Base-by-base conservation (phyloP, 2,888 invertebrate species). In the Crematogaster levior region DNA sequence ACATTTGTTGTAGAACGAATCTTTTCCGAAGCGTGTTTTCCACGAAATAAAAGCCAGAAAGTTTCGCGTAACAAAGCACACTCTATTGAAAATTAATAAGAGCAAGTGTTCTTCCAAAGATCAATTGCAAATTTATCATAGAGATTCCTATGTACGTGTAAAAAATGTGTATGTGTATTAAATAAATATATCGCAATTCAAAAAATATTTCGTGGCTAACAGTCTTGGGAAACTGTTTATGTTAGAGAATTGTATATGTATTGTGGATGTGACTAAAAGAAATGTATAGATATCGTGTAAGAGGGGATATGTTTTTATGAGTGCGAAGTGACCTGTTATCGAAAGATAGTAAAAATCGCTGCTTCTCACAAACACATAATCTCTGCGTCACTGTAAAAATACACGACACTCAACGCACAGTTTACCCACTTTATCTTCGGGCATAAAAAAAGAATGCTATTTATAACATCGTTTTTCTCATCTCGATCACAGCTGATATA, bases 1-100 rank as follows among this genome's bases (percentile, higher is more conserved):
- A 30, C 84, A 86, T 56, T 81, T 85, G 75, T 84, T 81, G 79
- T 88, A 88, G 87, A 87, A 65, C 30, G 24, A 21, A 12, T 12
- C 27, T 27, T 56, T 15, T 21, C 27, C 40, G 12, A 53, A 51
- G 43, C 34, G 43, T 56, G 56, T 56, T 79, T 21, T 48, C 56
- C 18, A 18, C 48, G 24, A 61, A 34, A 61, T 48, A 21, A 7
- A 37, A 18, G 24, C 27, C 12, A 1, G 5, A 3, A 24, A 21
- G 18, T 48, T 74, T 63, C 18, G 15, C 12, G 10, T 10, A 30
- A 74, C 37, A 34, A 48, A 12, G 37, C 34, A 37, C 46, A 15
- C 58, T 3, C 46, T 48, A 12, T 74, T 37, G 18, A 48, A 48
- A 75, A 7, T 18, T n/a, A 40, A 73, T n/a, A n/a, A 46, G 10